Base-by-base conservation (phyloP, 1,140 invertebrate species). In the Geopemphigus sp. region DNA sequence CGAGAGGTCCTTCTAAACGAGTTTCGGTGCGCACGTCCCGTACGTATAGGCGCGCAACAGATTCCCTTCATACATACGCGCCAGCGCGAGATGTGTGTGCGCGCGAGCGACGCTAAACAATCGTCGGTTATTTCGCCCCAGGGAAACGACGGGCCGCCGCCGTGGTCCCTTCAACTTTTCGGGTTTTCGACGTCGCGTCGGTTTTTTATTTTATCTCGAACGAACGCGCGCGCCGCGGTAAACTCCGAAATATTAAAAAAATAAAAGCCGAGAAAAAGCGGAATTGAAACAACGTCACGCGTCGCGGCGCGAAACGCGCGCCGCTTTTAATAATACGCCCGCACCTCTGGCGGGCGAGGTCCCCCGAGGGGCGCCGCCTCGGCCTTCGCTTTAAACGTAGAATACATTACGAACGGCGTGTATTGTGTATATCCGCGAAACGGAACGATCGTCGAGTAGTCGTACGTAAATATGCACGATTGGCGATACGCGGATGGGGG, bases 1-100 rank as follows among this genome's bases (percentile, higher is more conserved):
- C 29, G 68, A 72, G 68, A 72, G 50, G 68, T 72, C 68, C 68
- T 70, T 72, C 47, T n/a, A 72, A 72, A 72, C 68, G 68, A 54
- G 68, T 72, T 72, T 53, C 54, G n/a, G n/a, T n/a, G n/a, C n/a
- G n/a, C n/a, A 53, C 53, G 47, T 29, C 66, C 17, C 66, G 66
- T 68, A 50, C 45, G n/a, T n/a, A n/a, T n/a, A n/a, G n/a, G 45
- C 45, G 66, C 45, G 68, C 68, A 72, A 72, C 68, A 72, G 68
- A 72, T 72, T 72, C 68, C 24, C 24, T 54, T 11, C 29, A 50
- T 11, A 47, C 6, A 50, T 50, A 12, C 45, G 14, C 14, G 29
- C 59, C 15, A 17, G 50, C 50, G 22, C 26, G 32, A 8, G 45
- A 72, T n/a, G 54, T 72, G 12, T 50, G 12, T 12, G 29, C 59